phyloP scores from a whole-genome alignment of 2,888 invertebrate species.

The Heliconius cydno region DNA sequence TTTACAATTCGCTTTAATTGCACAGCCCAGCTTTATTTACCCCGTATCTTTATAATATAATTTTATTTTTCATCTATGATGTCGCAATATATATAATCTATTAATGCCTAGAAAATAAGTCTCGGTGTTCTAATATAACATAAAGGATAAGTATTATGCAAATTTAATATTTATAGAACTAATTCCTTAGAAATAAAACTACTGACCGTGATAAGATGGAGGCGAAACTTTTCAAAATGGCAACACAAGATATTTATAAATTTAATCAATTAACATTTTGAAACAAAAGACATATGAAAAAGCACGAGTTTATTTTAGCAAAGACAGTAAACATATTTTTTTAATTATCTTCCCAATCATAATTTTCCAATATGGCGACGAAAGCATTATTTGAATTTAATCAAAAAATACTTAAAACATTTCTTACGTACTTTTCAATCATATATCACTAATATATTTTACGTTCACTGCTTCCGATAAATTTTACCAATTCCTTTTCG shows the following conservation, averaged over 20 bases:
- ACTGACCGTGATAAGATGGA: background rate
- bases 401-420: background rate
- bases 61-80: background rate
- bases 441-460: background rate
- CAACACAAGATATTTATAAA: constrained; percentile 1
- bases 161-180: background rate
- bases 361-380: background rate
- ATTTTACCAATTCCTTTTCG: background rate
- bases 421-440: background rate
- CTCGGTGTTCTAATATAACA: background rate
- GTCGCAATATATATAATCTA: background rate
- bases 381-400: background rate
- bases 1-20: constrained; percentile 8
- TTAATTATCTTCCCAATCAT: background rate
- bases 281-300: background rate
- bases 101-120: background rate
- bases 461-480: background rate
- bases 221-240: background rate
- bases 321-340: background rate
- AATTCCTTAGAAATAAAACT: background rate
- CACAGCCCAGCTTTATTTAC: constrained; percentile 21
- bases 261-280: background rate
- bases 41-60: constrained; percentile 10
- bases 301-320: background rate
- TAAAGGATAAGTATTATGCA: background rate